Conservation (phyloP, 53 echinoderm and acorn worm species). For the Temnopleurus reevesii region DNA sequence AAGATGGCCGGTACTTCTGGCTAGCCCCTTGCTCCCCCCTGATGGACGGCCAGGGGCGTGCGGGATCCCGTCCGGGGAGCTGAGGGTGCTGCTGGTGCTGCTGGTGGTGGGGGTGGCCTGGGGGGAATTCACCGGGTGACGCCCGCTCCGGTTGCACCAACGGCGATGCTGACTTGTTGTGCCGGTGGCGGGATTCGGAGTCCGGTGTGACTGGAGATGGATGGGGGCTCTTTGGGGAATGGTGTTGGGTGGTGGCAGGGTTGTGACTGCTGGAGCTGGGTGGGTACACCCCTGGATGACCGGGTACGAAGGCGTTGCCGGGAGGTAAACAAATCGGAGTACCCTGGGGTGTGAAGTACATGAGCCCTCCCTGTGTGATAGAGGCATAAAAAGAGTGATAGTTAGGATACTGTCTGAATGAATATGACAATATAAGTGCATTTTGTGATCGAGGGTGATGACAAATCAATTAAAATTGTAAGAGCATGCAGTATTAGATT, state of each 20-base stretch:
- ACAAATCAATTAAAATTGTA: too few species aligned
- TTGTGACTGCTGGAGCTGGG: conserved; percentile 22
- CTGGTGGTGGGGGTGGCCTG: neutral
- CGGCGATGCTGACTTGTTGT: conserved; percentile 50
- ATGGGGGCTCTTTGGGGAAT: conserved; percentile 57
- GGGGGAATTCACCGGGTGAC: conserved; percentile 47
- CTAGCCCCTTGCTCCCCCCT: neutral
- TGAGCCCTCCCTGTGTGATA: conserved; percentile 30
- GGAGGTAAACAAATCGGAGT: conserved; percentile 32
- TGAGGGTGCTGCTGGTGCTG: conserved; percentile 28
- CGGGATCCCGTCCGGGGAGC: neutral
- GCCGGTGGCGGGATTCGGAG: conserved; percentile 43
- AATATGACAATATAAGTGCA: too few species aligned
- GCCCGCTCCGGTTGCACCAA: conserved; percentile 46
- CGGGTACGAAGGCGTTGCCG: conserved; percentile 52
- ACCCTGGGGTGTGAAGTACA: conserved; percentile 23
- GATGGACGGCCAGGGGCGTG: conserved; percentile 32
- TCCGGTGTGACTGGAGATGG: conserved; percentile 46
- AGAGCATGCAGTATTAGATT: too few species aligned
- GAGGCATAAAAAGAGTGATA: neutral
- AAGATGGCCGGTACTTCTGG: conserved; percentile 49
- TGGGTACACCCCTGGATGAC: conserved; percentile 26
- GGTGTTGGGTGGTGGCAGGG: conserved; percentile 41
- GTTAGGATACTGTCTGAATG: too few species aligned
- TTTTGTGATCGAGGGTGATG: too few species aligned